phyloP scores from a whole-genome alignment of 2,113 vertebrate species.

The Podiceps cristatus region DNA sequence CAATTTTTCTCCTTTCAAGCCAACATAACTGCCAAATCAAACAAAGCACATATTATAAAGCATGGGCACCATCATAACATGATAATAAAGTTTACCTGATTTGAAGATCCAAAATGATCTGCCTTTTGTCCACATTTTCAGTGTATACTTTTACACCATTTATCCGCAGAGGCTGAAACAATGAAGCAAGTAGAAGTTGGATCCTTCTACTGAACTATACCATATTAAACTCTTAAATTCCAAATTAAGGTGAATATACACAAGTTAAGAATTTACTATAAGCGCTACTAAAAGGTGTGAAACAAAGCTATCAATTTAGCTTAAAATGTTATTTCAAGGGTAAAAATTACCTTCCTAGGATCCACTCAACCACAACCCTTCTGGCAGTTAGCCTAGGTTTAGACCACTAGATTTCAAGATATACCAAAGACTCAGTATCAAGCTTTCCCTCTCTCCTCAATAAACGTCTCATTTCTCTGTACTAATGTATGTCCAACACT shows the following conservation, averaged over 20 bases:
- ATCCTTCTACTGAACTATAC: neutral
- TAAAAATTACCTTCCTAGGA: neutral
- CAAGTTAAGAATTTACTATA: neutral
- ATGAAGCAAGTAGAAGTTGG: neutral
- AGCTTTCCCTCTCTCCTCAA: neutral
- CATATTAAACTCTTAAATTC: neutral
- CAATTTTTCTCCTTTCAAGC: neutral
- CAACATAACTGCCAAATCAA: neutral
- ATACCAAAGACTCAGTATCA: neutral
- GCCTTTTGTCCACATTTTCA: slow-evolving; percentile 97
- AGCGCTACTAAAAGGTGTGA: neutral
- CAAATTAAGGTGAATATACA: neutral
- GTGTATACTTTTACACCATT: slow-evolving; percentile 98
- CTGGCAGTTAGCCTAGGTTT: neutral
- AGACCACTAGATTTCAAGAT: neutral
- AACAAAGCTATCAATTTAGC: neutral
- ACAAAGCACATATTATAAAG: neutral
- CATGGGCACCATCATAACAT: accelerated
- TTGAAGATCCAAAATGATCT: slow-evolving; percentile 97
- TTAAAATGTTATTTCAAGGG: neutral
- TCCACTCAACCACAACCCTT: neutral
- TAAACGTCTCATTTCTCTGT: neutral
- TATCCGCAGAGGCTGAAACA: slow-evolving; percentile 89
- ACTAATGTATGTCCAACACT: neutral
- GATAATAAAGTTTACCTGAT: slow-evolving; percentile 85